Base-by-base conservation (phyloP, 2,797 vertebrate genomes). In the Ptychadena robeensis region DNA sequence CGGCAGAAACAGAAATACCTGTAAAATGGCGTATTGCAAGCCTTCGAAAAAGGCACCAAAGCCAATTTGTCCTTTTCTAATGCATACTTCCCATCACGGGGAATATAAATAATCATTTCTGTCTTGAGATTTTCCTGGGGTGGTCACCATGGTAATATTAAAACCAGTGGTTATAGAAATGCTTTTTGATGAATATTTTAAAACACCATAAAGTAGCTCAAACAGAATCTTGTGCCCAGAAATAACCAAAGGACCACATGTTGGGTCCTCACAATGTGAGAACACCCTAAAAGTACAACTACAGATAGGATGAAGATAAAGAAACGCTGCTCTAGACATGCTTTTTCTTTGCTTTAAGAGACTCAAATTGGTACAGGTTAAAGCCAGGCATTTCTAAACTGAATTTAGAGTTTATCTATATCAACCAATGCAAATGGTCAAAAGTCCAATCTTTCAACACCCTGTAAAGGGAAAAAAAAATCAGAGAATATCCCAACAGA, bases 101-200 rank as follows among this genome's bases (percentile, higher is more conserved):
- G 32, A 75, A n/a, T 68, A 67, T 18, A 74, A 65, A 40, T 53
- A 30, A 61, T 27, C 35, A 37, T 22, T 53, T 18, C 69, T 53
- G 25, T 37, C 64, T 59, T 18, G 0, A 53, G 4, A 59, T 59
- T 64, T 38, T 59, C 15, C 72, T 37, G 28, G 35, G 32, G 66
- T 14, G 27, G 66, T 82, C 75, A 14, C 81, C 81, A 82, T 82
- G 73, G 81, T 30, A 71, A 76, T 82, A 76, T 70, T 76, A 77
- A 57, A 57, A 75, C 64, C 69, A 38, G 1, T 37, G 37, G 48
- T 75, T 69, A 74, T 12, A 73, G 44, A 70, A 27, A 37, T 68
- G 37, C 7, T 44, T 69, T 81, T 40, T 73, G 61, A 82, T 74
- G 63, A 59, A 68, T 53, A 74, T 63, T 72, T 75, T 40, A 34